These are phyloP conservation scores for Pegea sp. DNA, from an alignment of 23 tunicate genomes.

Conservation along the genomic window DNA sequence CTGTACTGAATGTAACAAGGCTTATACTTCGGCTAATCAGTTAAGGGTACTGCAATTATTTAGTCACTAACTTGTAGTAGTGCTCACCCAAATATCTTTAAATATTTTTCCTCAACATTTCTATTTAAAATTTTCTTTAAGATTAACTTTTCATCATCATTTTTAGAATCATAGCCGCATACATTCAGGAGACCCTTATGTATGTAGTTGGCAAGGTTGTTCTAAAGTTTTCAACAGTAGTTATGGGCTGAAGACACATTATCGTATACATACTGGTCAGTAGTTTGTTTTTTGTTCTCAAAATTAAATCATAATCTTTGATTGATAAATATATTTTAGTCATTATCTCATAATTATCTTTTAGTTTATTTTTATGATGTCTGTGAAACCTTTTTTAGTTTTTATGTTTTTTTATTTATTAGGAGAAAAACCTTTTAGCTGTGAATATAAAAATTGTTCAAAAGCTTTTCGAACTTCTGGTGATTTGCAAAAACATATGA, in stretches of 20 bases:
- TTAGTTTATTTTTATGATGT: not conserved
- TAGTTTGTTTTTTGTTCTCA: not conserved
- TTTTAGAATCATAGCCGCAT: constrained; percentile 45
- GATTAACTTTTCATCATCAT: no score
- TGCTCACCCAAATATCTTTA: no score
- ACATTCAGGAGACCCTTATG: constrained; percentile 55
- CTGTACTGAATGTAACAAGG: no score
- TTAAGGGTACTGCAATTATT: no score
- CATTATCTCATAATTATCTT: no score
- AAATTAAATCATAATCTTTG: no score
- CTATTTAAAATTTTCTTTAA: no score
- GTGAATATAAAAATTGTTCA: constrained; percentile 20
- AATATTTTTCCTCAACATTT: no score
- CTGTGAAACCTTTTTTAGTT: not conserved
- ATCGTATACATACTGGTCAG: constrained; percentile 53
- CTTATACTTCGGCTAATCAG: no score
- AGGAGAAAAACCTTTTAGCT: constrained; percentile 71
- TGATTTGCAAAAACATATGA: constrained; percentile 57
- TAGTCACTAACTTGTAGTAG: no score
- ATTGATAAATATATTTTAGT: no score
- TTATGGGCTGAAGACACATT: constrained; percentile 42
- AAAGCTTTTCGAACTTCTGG: constrained; percentile 76
- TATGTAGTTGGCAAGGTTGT: constrained; percentile 44
- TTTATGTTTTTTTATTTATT: not conserved
- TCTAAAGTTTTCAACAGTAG: constrained; percentile 40